Conservation (phyloP, 2,888 invertebrate genomes). For the Xylocampa areola region DNA sequence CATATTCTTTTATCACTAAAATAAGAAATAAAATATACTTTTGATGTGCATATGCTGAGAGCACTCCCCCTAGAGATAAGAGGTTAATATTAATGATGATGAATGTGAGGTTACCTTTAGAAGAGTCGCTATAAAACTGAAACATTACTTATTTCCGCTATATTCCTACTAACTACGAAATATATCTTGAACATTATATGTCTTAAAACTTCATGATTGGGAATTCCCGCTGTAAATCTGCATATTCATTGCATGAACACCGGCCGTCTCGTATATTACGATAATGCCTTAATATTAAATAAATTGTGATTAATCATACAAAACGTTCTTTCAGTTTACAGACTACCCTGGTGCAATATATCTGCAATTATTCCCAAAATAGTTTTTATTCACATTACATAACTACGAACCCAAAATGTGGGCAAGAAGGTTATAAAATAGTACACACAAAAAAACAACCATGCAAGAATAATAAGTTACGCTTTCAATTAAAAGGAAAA, state of each 20-base stretch:
- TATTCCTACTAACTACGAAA: not conserved
- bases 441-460: slow-evolving; percentile 13
- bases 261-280: slow-evolving; percentile 17
- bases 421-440: slow-evolving; percentile 71
- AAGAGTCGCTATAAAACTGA: too few species aligned
- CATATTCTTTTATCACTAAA: too few species aligned
- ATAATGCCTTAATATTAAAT: slow-evolving; percentile 13
- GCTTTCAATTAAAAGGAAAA: slow-evolving; percentile 6
- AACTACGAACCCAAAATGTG: slow-evolving; percentile 72
- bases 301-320: not conserved
- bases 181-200: not conserved
- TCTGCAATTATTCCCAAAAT: slow-evolving; percentile 63
- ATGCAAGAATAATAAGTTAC: slow-evolving; percentile 4
- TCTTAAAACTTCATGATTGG: slow-evolving; percentile 11
- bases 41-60: too few species aligned
- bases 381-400: slow-evolving; percentile 77
- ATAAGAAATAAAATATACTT: too few species aligned
- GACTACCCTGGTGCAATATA: slow-evolving; percentile 17
- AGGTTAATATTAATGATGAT: too few species aligned
- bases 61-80: too few species aligned
- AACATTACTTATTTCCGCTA: too few species aligned
- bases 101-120: too few species aligned
- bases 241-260: slow-evolving; percentile 20
- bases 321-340: slow-evolving; percentile 11
- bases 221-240: slow-evolving; percentile 44